phyloP scores from a whole-genome alignment of 2,888 invertebrate species.

The Hanleya hanleyi region DNA sequence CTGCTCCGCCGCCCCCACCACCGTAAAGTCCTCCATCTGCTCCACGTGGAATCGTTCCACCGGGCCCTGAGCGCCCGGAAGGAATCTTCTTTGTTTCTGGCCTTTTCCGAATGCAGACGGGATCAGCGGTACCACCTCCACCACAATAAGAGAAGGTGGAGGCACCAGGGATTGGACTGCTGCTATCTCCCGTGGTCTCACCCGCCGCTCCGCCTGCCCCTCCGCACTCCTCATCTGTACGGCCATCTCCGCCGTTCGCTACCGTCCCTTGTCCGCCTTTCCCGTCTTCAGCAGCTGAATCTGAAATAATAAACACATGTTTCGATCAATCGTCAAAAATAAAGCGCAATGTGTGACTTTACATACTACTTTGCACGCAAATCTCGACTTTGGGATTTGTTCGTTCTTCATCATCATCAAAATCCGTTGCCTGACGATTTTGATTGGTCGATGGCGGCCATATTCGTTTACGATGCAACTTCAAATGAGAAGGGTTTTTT shows the following conservation, averaged over 20 bases:
- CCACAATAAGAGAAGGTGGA: conserved; percentile 17
- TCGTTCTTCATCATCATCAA: too few species aligned
- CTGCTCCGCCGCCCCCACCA: conserved; percentile 39
- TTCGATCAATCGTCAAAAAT: too few species aligned
- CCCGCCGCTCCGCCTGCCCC: not conserved
- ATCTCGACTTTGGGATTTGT: too few species aligned
- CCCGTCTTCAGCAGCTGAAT: too few species aligned
- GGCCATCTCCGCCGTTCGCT: conserved; percentile 14
- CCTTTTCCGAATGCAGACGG: conserved; percentile 10
- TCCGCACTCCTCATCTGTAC: not conserved
- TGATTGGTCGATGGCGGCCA: too few species aligned
- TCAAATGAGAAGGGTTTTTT: too few species aligned
- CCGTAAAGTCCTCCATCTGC: conserved; percentile 12
- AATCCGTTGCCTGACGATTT: too few species aligned
- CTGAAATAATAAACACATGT: too few species aligned
- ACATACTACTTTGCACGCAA: too few species aligned
- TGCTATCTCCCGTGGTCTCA: not conserved
- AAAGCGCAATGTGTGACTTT: too few species aligned
- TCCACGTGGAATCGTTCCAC: not conserved
- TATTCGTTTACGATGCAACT: too few species aligned
- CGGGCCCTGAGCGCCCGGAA: conserved; percentile 25
- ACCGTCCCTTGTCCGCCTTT: conserved; percentile 29
- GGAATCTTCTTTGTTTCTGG: conserved; percentile 15
- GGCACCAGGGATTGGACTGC: not conserved
- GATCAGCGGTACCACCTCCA: conserved; percentile 32